Base-by-base conservation (phyloP, 2,113 vertebrate species). In the Misgurnus mizolepis region DNA sequence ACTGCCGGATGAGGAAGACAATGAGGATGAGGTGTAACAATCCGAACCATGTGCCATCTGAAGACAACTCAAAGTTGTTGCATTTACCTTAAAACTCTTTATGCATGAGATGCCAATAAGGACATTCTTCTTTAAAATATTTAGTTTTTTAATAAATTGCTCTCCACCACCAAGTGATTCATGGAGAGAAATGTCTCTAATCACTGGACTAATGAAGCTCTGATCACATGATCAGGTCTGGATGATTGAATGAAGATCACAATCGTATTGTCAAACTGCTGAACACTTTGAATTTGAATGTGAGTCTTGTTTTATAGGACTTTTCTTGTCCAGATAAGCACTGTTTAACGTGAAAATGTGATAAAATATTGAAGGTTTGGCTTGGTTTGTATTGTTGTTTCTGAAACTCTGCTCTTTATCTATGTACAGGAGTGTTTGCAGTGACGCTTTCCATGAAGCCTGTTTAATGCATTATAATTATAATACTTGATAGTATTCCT, bases 1-100 rank as follows among this genome's bases (percentile, higher is more conserved):
- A 84, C 86, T 93, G 78, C 77, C 85, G 0, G 89, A 91, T 8
- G 77, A 83, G 10, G 89, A 90, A 7, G 90, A 92, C 10, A 89
- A 91, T 0, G 78, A 84, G 7, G 86, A 89, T 3, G 81, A 86
- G 45, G 56, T 74, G 12, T 74, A 43, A 61, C 9, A 3, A 9
- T 41, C 8, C 6, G 67, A 67, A 67, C 34, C 60, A 55, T 10
- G 71, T 75, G 72, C 72, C 72, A 62, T 53, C 49, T 50, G 45
- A 55, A 66, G 6, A 55, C 62, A 14, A 45, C 75, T 66, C 75
- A 41, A 58, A 58, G 55, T 58, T 61, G 60, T 22, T 65, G 5
- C 3, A 49, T 64, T 65, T 76, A 18, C 62, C 62, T n/a, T 34
- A 11, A 39, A 64, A 6, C 22, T 22, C 5, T 45, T 27, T 15